Evolutionary conservation across 2,888 invertebrate species (phyloP).

Genomic region (Dioctria rufipes): DNA sequence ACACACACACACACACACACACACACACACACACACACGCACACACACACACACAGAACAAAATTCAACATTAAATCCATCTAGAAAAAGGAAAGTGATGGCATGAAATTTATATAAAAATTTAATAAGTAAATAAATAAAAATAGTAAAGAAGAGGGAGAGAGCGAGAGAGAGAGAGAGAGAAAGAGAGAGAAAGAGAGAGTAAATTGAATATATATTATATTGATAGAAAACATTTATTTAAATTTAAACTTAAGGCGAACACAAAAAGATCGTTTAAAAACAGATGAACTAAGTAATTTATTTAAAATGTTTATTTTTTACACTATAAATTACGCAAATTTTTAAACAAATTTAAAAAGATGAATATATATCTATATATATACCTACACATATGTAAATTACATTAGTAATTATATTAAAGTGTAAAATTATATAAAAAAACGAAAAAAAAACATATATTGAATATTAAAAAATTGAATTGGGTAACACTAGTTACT

Average conservation of each 20-base stretch:
- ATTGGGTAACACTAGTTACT: neutral
- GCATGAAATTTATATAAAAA: conserved; percentile 21
- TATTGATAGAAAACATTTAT: conserved; percentile 46
- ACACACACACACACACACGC: no score
- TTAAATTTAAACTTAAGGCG: conserved; percentile 41
- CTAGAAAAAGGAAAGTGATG: neutral
- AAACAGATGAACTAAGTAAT: conserved; percentile 42
- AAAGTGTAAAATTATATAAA: neutral
- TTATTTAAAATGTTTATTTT: conserved; percentile 53
- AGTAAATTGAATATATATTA: conserved; percentile 47
- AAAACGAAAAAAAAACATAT: neutral
- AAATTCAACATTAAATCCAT: conserved; percentile 7
- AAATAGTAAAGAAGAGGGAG: neutral
- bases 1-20: no score
- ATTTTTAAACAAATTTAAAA: conserved; percentile 44
- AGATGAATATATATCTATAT: conserved; percentile 50
- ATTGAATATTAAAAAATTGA: conserved; percentile 20
- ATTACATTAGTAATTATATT: neutral
- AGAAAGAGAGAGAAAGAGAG: conserved; percentile 4
- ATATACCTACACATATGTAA: conserved; percentile 21
- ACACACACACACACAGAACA: neutral
- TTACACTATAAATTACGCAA: conserved; percentile 27
- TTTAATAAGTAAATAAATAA: conserved; percentile 49
- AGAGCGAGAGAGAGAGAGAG: no score
- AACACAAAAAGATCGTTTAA: conserved; percentile 14